phyloP scores from a whole-genome alignment of 2,113 vertebrate genomes.

The Otis tarda region DNA sequence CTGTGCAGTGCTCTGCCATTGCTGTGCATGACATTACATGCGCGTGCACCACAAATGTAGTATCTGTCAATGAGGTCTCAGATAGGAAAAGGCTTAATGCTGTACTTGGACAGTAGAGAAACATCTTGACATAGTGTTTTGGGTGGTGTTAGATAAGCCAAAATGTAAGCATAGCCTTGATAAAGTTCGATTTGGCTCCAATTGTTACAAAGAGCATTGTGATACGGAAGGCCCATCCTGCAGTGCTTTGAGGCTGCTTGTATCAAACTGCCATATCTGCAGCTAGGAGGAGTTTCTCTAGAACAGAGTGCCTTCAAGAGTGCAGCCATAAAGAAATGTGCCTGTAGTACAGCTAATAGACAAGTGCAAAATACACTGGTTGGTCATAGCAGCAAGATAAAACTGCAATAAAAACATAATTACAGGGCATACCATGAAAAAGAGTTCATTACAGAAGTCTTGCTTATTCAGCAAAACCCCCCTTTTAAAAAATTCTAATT shows the following conservation, averaged over 20 bases:
- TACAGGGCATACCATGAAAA: not conserved
- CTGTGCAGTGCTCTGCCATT: not conserved
- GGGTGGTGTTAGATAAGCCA: not conserved
- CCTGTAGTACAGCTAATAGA: not conserved
- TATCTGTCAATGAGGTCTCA: not conserved
- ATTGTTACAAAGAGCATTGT: not conserved
- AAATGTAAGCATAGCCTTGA: not conserved
- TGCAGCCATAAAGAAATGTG: not conserved
- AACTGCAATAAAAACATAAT: not conserved
- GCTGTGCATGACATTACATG: not conserved
- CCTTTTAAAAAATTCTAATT: not conserved
- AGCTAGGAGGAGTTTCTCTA: not conserved
- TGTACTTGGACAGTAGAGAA: not conserved
- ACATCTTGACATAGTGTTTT: not conserved
- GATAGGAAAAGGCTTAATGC: not conserved
- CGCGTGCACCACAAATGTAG: not conserved
- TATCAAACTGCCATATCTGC: not conserved
- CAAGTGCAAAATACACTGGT: not conserved
- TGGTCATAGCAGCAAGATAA: not conserved
- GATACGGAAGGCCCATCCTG: not conserved
- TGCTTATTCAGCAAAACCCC: not conserved
- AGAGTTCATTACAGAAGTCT: not conserved
- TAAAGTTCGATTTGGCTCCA: not conserved
- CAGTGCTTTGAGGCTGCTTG: not conserved
- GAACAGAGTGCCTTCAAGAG: not conserved